Evolutionary conservation across 1,140 invertebrate genomes (phyloP), one percentile per base, ranked within the genome.

Genomic region (Drosophila kikkawai): DNA sequence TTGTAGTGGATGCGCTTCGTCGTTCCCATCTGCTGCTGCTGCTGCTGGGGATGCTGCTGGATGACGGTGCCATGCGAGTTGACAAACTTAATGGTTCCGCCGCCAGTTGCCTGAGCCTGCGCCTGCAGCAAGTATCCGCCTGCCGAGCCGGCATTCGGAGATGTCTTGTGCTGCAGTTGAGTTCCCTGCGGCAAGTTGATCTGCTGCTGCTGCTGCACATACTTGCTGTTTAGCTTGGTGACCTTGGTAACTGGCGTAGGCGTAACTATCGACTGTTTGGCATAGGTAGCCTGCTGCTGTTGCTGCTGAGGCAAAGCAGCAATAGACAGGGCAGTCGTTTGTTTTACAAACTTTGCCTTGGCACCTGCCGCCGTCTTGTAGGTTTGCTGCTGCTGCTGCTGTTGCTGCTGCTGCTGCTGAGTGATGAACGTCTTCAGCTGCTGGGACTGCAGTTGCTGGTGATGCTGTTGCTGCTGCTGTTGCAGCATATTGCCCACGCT

Each of bases 41-140:
- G 75, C n/a, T 78, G 81, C 55, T 83, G 78, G 48, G 91, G 88
- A 69, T 92, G 91, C 58, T 92, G 90, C 69, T 92, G 91, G 58
- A 90, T 79, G 60, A 84, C 67, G 19, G 93, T 79, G 64, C 79
- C 69, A 75, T 93, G 79, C 44, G 93, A 85, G 84, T 91, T 91
- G 15, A 93, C 92, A 64, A 93, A 93, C 57, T 92, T 93, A 5
- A 91, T 92, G 19, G 86, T 56, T 29, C 94, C 87, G 4, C 71
- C 17, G 51, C 61, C 56, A 29, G 64, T n/a, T 17, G 60, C 59
- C 44, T 78, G 75, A 13, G 57, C 36, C 42, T 91, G 79, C 48
- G 53, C 53, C 53, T 76, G 78, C 55, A 80, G 39, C 41, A 82
- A 58, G n/a, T 90, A 90, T n/a, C 81, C 77, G 5, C 70, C 75